These are phyloP conservation scores for Coleophora flavipennella DNA, from an alignment of 2,888 invertebrate species.

Conservation along the genomic window DNA sequence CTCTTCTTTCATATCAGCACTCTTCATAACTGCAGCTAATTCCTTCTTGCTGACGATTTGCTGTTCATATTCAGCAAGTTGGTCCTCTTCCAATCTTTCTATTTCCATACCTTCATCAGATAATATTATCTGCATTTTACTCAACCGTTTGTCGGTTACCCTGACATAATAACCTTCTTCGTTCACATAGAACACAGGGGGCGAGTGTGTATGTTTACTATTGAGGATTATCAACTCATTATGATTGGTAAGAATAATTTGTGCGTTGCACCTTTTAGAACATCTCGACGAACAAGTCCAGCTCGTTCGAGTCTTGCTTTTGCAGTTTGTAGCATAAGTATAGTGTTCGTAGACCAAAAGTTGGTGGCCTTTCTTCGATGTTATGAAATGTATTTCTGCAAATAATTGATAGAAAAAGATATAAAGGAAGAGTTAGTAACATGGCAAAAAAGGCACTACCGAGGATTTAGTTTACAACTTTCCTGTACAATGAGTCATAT, in stretches of 20 bases:
- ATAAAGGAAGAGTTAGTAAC: too few relatives aligned
- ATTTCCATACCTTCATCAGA: background rate
- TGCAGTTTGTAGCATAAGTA: slow-evolving; percentile 42
- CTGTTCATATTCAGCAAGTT: too few relatives aligned
- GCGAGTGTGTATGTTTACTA: slow-evolving; percentile 38
- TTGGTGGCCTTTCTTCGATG: slow-evolving; percentile 45
- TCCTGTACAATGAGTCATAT: too few relatives aligned
- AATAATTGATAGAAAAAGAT: slow-evolving; percentile 21
- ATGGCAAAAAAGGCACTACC: too few relatives aligned
- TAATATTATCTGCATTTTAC: slow-evolving; percentile 8
- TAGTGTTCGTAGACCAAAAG: slow-evolving; percentile 47
- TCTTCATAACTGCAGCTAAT: background rate
- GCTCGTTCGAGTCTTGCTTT: slow-evolving; percentile 31
- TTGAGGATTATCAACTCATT: slow-evolving; percentile 35
- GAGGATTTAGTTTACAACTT: too few relatives aligned
- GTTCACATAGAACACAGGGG: slow-evolving; percentile 47
- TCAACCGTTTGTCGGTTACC: slow-evolving; percentile 20
- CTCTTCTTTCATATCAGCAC: background rate
- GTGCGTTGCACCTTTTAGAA: slow-evolving; percentile 46
- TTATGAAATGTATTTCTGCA: slow-evolving; percentile 55
- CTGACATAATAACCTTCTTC: slow-evolving; percentile 40
- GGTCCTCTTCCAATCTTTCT: background rate
- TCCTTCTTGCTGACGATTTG: too few relatives aligned
- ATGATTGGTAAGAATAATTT: slow-evolving; percentile 31
- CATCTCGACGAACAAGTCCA: slow-evolving; percentile 56